Base-by-base conservation (phyloP, 2,113 vertebrate species). In the Aramus guarauna region DNA sequence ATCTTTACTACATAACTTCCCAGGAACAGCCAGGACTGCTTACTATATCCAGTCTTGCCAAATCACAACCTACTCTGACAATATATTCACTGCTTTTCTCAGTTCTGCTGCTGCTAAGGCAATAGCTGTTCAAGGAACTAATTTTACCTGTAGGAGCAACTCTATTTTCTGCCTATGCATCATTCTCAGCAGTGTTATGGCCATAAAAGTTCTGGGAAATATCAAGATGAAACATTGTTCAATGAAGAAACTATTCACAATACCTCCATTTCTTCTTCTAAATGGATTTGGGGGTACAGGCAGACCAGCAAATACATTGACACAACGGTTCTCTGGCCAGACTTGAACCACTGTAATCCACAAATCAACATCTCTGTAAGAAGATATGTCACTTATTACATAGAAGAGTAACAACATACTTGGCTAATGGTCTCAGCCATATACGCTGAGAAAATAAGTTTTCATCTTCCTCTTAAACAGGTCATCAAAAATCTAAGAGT, bases 351-450 rank as follows among this genome's bases (percentile, higher is more conserved):
- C 30, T 52, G 7, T 23, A 56, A 56, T 64, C 50, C 72, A 26
- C 0, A 0, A 93, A 85, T 37, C 24, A 75, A 24, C 48, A 58
- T 20, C 27, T 15, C 32, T 1, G 2, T 20, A 32, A 87, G 45
- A 36, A 74, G 36, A 3, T 60, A 53, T 74, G 24, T 30, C 48
- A 76, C 29, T 72, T 47, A 55, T 15, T 41, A 72, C 23, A 64
- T 0, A 43, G 24, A 74, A 71, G 10, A 78, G 16, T 6, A 74
- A 59, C 9, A 63, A 23, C 5, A 21, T 21, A 47, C 15, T 11
- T 39, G 19, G 11, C 9, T 73, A 81, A 88, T 19, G 4, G 43
- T 45, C 29, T 82, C 56, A 75, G 36, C 19, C 37, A 47, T 3
- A 53, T 4, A 45, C 9, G 20, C 13, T 72, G 14, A 88, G 41